Percentiles rank a stretch among this genome's conserved stretches.
These are phyloP conservation scores for Agriopis marginaria DNA, from an alignment of 2,888 invertebrate species.

Conservation along the genomic window DNA sequence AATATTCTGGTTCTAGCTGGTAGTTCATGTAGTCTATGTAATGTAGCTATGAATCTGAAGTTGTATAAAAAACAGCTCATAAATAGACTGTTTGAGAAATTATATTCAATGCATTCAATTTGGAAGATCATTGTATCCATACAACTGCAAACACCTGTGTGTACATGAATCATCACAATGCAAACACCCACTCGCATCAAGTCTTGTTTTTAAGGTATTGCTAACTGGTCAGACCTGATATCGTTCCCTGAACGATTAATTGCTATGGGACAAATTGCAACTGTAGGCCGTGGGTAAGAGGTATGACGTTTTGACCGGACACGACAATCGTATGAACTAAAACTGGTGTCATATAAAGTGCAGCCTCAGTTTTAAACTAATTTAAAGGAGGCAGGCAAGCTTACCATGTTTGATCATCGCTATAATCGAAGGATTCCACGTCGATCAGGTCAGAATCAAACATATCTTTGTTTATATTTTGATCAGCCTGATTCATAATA, in stretches of 20 bases:
- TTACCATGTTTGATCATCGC: slow-evolving; percentile 87
- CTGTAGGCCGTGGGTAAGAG: slow-evolving; percentile 39
- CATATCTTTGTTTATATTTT: slow-evolving; percentile 87
- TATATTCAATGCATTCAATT: neutral
- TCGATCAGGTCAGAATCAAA: slow-evolving; percentile 85
- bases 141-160: slow-evolving; percentile 31
- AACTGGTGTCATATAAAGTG: slow-evolving; percentile 4
- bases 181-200: slow-evolving; percentile 34
- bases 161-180: slow-evolving; percentile 38
- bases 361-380: slow-evolving; percentile 29
- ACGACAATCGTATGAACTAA: slow-evolving; percentile 47
- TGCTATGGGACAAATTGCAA: slow-evolving; percentile 47
- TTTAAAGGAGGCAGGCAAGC: slow-evolving; percentile 48
- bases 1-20: too few relatives aligned
- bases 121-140: neutral
- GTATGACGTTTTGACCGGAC: slow-evolving; percentile 56
- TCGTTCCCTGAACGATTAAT: slow-evolving; percentile 44
- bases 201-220: slow-evolving; percentile 24
- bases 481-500: slow-evolving; percentile 82
- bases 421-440: slow-evolving; percentile 84
- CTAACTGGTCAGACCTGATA: slow-evolving; percentile 54
- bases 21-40: too few relatives aligned
- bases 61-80: too few relatives aligned
- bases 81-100: neutral
- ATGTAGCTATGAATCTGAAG: too few relatives aligned